These are phyloP conservation scores for Listronotus oregonensis DNA, from an alignment of 1,140 invertebrate genomes.

Conservation along the genomic window DNA sequence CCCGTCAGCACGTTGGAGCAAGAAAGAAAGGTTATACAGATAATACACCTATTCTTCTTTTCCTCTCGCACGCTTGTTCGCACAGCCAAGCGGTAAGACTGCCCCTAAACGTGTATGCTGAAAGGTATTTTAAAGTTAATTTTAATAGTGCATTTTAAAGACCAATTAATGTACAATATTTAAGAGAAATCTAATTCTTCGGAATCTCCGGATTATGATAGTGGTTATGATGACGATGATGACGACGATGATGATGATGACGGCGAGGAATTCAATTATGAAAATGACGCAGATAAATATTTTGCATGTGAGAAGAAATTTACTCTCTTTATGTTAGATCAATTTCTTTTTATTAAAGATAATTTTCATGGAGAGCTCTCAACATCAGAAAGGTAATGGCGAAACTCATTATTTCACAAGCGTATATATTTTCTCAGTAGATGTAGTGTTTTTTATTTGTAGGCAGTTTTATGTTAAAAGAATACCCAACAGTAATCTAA, in stretches of 20 bases:
- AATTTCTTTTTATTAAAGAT: conserved; percentile 60
- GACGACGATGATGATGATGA: conserved; percentile 57
- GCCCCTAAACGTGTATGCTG: no score
- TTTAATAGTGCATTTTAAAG: no score
- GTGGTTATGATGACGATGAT: conserved; percentile 48
- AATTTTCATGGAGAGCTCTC: conserved; percentile 52
- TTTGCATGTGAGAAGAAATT: conserved; percentile 69
- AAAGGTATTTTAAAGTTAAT: no score
- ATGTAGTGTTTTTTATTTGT: conserved; percentile 41
- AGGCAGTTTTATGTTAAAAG: conserved; percentile 75
- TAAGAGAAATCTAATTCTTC: background rate
- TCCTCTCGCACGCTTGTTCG: no score
- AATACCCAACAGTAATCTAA: conserved; percentile 77
- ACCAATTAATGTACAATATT: background rate
- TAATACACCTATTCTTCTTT: no score
- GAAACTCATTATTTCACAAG: no score
- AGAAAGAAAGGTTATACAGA: no score
- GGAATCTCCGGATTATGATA: conserved; percentile 36
- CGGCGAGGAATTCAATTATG: conserved; percentile 53
- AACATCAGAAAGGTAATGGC: conserved; percentile 19
- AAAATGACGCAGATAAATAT: conserved; percentile 53
- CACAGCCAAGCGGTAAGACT: no score
- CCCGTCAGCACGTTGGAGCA: no score
- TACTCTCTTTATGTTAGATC: conserved; percentile 70
- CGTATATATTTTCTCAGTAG: no score